Base-by-base conservation (phyloP, 2,113 vertebrate species). In the Bubo bubo region DNA sequence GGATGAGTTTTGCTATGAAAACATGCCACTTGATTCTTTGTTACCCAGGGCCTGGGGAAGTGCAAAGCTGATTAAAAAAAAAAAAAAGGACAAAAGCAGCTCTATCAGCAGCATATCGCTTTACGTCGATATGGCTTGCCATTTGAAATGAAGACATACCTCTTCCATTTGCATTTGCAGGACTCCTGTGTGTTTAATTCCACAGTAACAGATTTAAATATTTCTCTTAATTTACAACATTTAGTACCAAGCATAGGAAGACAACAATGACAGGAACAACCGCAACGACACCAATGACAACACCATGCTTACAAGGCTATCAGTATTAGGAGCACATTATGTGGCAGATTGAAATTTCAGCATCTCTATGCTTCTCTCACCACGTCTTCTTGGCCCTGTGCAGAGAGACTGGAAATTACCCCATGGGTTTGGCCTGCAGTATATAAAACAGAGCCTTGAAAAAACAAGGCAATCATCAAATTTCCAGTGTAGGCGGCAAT, bases 381-480 rank as follows among this genome's bases (percentile, higher is more conserved):
- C 90, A 82, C 20, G 0, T 45, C 85, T 91, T 10, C 70, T n/a
- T 75, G 83, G 53, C 71, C 90, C 79, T 87, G 90, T 41, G 92
- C 77, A 67, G 68, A 67, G 58, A 86, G 60, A n/a, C 58, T 79
- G 73, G 86, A 49, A 91, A 85, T 87, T 9, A 87, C 88, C 86
- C 90, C 66, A 12, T 8, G 76, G 94, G 35, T 47, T 89, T 85
- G 83, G 80, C 79, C 93, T 68, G 72, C 50, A 27, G 66, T 21
- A 3, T 7, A 45, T 21, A 75, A 92, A 92, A 43, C 52, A 56
- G 60, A 94, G 86, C 82, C 86, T 52, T 37, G 83, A 35, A 89
- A 95, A 95, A 92, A 67, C 83, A 87, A 91, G 77, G 89, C 86
- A 85, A 89, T 85, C 95, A 81, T 91, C 73, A 56, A 3, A 92